Conservation (phyloP, 2,888 invertebrate species). For the Chydorus sphaericus region DNA sequence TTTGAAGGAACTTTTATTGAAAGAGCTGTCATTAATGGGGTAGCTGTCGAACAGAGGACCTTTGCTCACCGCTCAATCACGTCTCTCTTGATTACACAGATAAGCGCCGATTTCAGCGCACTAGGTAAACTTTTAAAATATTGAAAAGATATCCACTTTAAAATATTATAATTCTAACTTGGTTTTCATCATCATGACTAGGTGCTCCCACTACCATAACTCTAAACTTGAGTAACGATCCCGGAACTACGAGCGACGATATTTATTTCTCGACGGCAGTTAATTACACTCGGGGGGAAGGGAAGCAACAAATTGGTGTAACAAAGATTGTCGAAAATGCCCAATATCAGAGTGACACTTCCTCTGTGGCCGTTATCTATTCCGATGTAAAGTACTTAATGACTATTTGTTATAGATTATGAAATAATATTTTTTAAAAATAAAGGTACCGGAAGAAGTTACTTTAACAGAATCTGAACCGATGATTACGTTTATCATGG, state of each 20-base stretch:
- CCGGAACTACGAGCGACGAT: slow-evolving; percentile 17
- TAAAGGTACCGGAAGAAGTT: slow-evolving; percentile 9
- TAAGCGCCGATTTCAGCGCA: slow-evolving; percentile 14
- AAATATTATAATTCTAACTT: too few relatives aligned
- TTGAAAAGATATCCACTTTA: too few relatives aligned
- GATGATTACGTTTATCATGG: slow-evolving; percentile 9
- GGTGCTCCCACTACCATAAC: too few relatives aligned
- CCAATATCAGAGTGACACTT: slow-evolving; percentile 16
- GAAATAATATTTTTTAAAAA: too few relatives aligned
- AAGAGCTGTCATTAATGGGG: slow-evolving; percentile 12
- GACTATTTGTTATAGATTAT: too few relatives aligned
- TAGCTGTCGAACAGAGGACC: slow-evolving; percentile 18
- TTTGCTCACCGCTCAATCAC: slow-evolving; percentile 21
- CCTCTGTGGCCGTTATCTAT: slow-evolving; percentile 18
- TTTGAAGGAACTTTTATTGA: slow-evolving; percentile 19
- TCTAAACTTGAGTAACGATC: slow-evolving; percentile 4
- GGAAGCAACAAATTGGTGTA: slow-evolving; percentile 17
- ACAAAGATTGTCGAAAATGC: slow-evolving; percentile 19
- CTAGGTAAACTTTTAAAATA: not conserved
- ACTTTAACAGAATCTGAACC: not conserved
- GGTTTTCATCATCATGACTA: too few relatives aligned
- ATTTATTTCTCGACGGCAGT: slow-evolving; percentile 16
- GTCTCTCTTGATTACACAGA: slow-evolving; percentile 20
- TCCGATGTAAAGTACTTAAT: slow-evolving; percentile 14
- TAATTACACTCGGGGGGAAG: not conserved